Evolutionary conservation across 1,140 invertebrate species (phyloP).

Genomic region (Pomacea maculata): DNA sequence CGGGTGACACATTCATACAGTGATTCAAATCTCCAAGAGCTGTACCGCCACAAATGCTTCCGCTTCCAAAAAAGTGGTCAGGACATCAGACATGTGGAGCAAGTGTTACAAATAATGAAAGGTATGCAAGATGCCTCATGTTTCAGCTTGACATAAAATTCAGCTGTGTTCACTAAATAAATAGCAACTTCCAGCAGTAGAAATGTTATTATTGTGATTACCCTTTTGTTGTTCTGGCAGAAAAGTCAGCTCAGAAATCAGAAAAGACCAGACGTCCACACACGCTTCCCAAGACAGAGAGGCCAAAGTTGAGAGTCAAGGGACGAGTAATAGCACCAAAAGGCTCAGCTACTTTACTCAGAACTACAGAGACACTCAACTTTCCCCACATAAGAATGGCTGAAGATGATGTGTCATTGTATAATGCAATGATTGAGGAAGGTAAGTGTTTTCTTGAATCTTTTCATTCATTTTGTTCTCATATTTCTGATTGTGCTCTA

Average conservation of each 20-base stretch:
- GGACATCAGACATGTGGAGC: neutral
- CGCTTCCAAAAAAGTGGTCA: constrained; percentile 19
- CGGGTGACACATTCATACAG: constrained; percentile 18
- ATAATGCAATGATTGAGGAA: too few relatives aligned
- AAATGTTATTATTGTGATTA: neutral
- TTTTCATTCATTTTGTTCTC: too few relatives aligned
- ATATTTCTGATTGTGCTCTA: too few relatives aligned
- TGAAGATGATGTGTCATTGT: too few relatives aligned
- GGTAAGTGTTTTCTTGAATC: too few relatives aligned
- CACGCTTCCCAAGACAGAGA: constrained; percentile 8
- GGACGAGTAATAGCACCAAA: neutral
- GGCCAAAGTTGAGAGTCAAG: neutral
- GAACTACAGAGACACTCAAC: too few relatives aligned
- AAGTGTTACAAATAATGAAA: neutral
- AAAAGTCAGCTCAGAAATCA: neutral
- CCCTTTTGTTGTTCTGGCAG: neutral
- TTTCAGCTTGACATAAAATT: neutral
- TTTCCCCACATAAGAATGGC: too few relatives aligned
- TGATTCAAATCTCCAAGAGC: constrained; percentile 30
- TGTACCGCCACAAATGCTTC: constrained; percentile 30
- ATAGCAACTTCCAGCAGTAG: neutral
- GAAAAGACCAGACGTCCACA: neutral
- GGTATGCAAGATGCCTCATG: neutral
- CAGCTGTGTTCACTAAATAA: neutral
- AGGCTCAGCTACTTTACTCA: too few relatives aligned